Base-by-base conservation (phyloP, 2,888 invertebrate genomes). In the Macaria notata region DNA sequence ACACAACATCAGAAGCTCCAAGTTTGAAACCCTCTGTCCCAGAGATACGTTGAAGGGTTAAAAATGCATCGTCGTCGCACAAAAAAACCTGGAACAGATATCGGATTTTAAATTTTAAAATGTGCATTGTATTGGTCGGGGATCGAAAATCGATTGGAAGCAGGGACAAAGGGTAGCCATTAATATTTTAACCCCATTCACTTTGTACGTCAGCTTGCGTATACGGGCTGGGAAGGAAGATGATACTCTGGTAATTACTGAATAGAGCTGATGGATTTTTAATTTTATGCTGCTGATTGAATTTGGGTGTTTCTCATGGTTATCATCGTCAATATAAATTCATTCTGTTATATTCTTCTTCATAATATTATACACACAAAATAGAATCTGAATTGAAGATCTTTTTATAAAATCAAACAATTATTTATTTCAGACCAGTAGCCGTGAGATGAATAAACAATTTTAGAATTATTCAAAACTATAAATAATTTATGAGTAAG, bases 51-150 rank as follows among this genome's bases (percentile, higher is more conserved):
- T 81, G 85, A 89, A 88, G 90, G 91, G 90, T 91, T 91, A 88
- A 91, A 91, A 91, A 87, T 82, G 91, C 91, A 91, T 88, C 88
- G 88, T 89, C 77, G 88, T 78, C 4, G 68, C 77, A 88, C 81
- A 89, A 90, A 91, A n/a, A 88, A 86, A 73, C 73, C 73, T 77
- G 63, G 79, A 79, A 87, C 84, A 91, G 90, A 91, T 91, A 91
- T 91, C 90, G 90, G 90, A 90, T 91, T 91, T 91, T 89, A 91
- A 91, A 91, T 83, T 91, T 91, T 91, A 90, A 91, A 91, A 91
- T 88, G 90, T 86, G 90, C 87, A 87, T 91, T 91, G 91, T 89
- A 90, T 89, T 87, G 86, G 78, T 70, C 87, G 70, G 86, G 88
- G 90, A 78, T 86, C 84, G 82, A 78, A 78, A 89, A 91, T 91